These are phyloP conservation scores for Nycticryphes semicollaris DNA, from an alignment of 2,113 vertebrate species.

Conservation along the genomic window DNA sequence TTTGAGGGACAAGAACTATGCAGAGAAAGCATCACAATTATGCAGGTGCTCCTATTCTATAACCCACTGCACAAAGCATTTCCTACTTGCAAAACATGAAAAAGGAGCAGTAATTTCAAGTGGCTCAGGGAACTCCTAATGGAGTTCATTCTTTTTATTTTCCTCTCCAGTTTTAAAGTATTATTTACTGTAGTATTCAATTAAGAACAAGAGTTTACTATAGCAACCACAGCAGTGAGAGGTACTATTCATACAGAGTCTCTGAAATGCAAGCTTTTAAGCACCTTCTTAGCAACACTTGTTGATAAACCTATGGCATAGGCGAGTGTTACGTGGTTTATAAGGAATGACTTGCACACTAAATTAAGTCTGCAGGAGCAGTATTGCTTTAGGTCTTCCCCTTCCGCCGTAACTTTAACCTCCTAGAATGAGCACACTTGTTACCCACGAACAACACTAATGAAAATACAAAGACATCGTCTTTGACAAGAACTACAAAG, in stretches of 20 bases:
- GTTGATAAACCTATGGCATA: constrained; percentile 51
- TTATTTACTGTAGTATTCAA: constrained; percentile 72
- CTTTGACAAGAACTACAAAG: background rate
- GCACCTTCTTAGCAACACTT: constrained; percentile 64
- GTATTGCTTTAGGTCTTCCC: background rate
- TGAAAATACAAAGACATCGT: background rate
- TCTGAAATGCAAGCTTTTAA: constrained; percentile 55
- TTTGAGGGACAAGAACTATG: background rate
- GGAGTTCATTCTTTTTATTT: constrained; percentile 31
- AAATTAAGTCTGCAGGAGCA: constrained; percentile 1
- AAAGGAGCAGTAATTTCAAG: constrained; percentile 65
- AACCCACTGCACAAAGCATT: background rate
- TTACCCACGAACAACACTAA: background rate
- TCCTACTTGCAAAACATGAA: background rate
- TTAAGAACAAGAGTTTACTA: constrained; percentile 70
- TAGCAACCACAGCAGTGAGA: constrained; percentile 68
- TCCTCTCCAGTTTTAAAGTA: constrained; percentile 59
- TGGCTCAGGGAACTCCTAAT: constrained; percentile 26
- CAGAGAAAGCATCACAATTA: background rate
- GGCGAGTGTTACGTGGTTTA: background rate
- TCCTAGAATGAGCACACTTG: background rate
- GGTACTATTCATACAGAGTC: constrained; percentile 28
- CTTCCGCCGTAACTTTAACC: background rate
- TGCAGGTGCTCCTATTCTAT: constrained; percentile 28
- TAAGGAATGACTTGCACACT: background rate